Evolutionary conservation across 2,797 vertebrate species (phyloP).

Genomic region (Erpetoichthys calabaricus): DNA sequence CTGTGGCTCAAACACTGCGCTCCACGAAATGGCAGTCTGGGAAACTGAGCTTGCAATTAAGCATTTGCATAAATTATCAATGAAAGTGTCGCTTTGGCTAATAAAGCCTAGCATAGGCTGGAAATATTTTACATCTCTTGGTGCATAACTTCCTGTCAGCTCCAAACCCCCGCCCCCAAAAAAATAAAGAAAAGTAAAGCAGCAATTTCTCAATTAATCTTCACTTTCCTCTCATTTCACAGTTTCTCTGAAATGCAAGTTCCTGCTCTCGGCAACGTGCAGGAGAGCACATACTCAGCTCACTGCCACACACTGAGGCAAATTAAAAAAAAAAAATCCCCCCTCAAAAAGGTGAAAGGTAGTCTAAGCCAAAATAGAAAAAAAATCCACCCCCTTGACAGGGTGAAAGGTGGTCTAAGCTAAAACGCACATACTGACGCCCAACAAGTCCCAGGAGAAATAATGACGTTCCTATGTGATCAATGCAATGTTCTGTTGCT

Average conservation of each 20-base stretch:
- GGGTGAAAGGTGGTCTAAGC: conserved; percentile 46
- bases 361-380: conserved; percentile 35
- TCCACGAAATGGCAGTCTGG: neutral
- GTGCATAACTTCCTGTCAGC: neutral
- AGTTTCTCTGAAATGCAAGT: conserved; percentile 8
- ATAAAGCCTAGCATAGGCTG: neutral
- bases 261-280: no score
- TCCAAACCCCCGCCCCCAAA: neutral
- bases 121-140: neutral
- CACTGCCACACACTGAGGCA: neutral
- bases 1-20: neutral
- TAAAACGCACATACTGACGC: conserved; percentile 36
- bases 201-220: conserved; percentile 2
- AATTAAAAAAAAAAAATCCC: conserved; percentile 25
- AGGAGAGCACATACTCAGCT: no score
- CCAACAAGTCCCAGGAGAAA: conserved; percentile 42
- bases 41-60: neutral
- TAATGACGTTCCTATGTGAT: conserved; percentile 44
- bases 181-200: neutral
- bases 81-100: neutral
- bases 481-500: conserved; percentile 50
- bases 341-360: conserved; percentile 41
- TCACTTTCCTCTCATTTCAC: conserved; percentile 13
- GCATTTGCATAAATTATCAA: neutral
- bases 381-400: conserved; percentile 33